Base-by-base conservation (phyloP, 2,888 invertebrate species). In the Yponomeuta evonymella region DNA sequence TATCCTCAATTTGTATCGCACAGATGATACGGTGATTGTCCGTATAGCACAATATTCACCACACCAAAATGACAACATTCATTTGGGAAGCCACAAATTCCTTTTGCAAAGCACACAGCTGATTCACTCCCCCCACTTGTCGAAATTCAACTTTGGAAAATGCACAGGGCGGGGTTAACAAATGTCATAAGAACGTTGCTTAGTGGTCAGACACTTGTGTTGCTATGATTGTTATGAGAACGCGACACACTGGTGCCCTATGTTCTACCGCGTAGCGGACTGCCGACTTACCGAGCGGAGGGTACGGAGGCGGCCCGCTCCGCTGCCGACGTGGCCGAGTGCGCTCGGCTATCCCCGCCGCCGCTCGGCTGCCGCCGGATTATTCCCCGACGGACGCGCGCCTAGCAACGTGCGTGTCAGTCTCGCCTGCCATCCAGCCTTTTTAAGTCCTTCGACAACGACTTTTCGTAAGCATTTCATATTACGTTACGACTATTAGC, bases 51-150 rank as follows among this genome's bases (percentile, higher is more conserved):
- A 89, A 89, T 89, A 90, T 90, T 88, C 91, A 92, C 91, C 86
- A 90, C 91, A 91, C 91, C 88, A 91, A 89, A 89, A 90, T 88
- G 90, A 91, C 89, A 90, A 91, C 91, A 91, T 90, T 90, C 89
- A 91, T 86, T 86, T 85, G 85, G 81, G 84, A 83, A 83, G 83
- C 79, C 85, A 84, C 81, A 81, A 82, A 81, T 79, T 81, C 81
- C 81, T 81, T 76, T 76, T 77, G 76, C 79, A 81, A 82, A 76
- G 83, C 78, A 83, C 82, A 83, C 82, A 79, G 82, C 78, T 79
- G 83, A 81, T 81, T 81, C 83, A 85, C 84, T 87, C 23, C 84
- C 87, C 84, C 86, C 85, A 88, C 87, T 84, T 82, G 84, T 87
- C 83, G 83, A 86, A 87, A 86, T 88, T 88, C 85, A 87, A 86